These are phyloP conservation scores for Ptyas mucosa DNA, from an alignment of 2,113 vertebrate species.

Conservation along the genomic window DNA sequence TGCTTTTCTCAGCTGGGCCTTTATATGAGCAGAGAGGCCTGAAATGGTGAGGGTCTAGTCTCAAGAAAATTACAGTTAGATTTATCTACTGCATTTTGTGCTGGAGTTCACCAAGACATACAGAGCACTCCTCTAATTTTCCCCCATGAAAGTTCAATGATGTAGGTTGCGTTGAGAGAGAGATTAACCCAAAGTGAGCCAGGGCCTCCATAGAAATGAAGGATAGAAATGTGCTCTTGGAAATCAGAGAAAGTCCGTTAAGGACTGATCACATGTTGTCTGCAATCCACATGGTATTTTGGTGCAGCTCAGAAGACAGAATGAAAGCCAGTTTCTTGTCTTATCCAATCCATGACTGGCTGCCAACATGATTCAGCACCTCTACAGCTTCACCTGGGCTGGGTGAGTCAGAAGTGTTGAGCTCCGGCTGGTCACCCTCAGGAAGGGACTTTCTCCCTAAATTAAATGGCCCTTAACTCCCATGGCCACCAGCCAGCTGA, in stretches of 20 bases:
- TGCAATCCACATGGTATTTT: not conserved
- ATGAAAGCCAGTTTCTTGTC: not conserved
- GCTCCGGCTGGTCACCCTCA: not conserved
- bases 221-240: not conserved
- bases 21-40: not conserved
- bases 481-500: not conserved
- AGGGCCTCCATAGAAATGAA: not conserved
- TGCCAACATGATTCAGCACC: not conserved
- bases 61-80: not conserved
- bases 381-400: not conserved
- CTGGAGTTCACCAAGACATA: not conserved
- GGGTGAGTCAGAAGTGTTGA: not conserved
- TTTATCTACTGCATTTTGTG: not conserved
- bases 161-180: not conserved
- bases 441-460: not conserved
- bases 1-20: not conserved
- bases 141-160: not conserved
- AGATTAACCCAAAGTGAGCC: not conserved
- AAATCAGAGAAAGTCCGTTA: not conserved
- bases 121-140: not conserved
- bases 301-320: not conserved
- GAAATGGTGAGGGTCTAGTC: not conserved
- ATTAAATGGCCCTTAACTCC: not conserved
- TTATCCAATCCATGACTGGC: not conserved
- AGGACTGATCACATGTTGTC: not conserved